phyloP scores from a whole-genome alignment of 2,113 vertebrate genomes.

The Plecotus auritus region DNA sequence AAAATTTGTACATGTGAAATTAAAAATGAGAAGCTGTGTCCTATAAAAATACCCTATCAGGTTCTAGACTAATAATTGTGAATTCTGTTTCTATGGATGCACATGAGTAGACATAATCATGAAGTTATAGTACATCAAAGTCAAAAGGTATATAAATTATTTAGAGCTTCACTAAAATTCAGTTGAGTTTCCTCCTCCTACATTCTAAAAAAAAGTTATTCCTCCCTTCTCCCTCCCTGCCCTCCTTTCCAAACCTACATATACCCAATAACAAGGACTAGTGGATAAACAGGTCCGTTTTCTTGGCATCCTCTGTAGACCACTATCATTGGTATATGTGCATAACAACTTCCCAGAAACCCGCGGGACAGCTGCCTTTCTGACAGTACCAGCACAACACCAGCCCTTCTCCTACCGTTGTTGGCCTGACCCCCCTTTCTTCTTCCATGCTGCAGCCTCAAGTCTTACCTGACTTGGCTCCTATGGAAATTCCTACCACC shows the following conservation, averaged over 20 bases:
- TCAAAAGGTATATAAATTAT: neutral
- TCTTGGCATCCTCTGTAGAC: neutral
- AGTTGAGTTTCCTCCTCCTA: neutral
- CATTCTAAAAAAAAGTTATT: neutral
- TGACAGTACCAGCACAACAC: neutral
- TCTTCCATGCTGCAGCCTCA: neutral
- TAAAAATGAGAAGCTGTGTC: neutral
- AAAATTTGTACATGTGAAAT: neutral
- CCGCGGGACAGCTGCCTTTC: neutral
- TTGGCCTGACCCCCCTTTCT: neutral
- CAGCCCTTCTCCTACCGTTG: neutral
- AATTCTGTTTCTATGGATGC: neutral
- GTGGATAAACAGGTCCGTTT: neutral
- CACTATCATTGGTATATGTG: neutral
- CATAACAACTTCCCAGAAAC: neutral
- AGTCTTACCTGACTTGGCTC: neutral
- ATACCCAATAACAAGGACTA: neutral
- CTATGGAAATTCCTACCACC: neutral
- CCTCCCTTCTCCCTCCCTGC: neutral
- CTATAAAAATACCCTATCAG: neutral
- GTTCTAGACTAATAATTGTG: neutral
- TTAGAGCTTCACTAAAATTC: slow-evolving; percentile 17
- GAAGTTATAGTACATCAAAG: neutral
- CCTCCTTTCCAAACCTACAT: neutral
- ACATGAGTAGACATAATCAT: neutral